Evolutionary conservation across 1,140 invertebrate species (phyloP), one percentile per base, ranked within the genome.

Genomic region (Hyphantria cunea): DNA sequence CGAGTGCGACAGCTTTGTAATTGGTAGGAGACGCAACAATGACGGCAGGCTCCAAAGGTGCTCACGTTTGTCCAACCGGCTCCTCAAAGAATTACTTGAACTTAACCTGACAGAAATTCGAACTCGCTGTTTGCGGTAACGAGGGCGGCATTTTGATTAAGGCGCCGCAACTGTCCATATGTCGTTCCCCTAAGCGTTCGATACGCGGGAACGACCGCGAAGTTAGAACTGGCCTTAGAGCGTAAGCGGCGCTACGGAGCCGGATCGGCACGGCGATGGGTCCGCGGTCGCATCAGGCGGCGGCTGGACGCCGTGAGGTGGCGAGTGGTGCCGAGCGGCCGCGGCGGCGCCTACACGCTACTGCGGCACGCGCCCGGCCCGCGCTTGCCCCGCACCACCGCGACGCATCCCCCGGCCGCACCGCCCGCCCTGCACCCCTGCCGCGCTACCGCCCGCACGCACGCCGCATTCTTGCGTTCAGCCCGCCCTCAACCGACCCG

Each of bases 401-500:
- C 80, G 68, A 70, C 74, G 71, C 69, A 71, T 70, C 72, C 72
- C 70, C 70, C 70, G 50, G 51, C 63, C 78, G 56, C 70, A 45
- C 68, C 51, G 55, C 67, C 39, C 70, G 56, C 70, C 56, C 63
- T 60, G 50, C 62, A 33, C 53, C 63, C 61, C 63, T 62, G 47
- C 61, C 64, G 72, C 72, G 65, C 74, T 61, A 50, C 66, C 74
- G 44, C 74, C 81, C 80, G 81, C 84, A 88, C 85, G 85, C 85
- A 85, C 84, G 76, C 84, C 83, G 80, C 84, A 87, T 86, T 83
- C 82, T 82, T 86, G 74, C 81, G 72, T 78, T 77, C 66, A 74
- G 69, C 71, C 53, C 65, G 42, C 50, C 72, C 74, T 70, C 64
- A 45, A 63, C 70, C 62, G 71, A 65, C 72, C 74, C 77, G 68